These are phyloP conservation scores for Threskiornis aethiopicus DNA, from an alignment of 2,797 vertebrate species.

Conservation along the genomic window DNA sequence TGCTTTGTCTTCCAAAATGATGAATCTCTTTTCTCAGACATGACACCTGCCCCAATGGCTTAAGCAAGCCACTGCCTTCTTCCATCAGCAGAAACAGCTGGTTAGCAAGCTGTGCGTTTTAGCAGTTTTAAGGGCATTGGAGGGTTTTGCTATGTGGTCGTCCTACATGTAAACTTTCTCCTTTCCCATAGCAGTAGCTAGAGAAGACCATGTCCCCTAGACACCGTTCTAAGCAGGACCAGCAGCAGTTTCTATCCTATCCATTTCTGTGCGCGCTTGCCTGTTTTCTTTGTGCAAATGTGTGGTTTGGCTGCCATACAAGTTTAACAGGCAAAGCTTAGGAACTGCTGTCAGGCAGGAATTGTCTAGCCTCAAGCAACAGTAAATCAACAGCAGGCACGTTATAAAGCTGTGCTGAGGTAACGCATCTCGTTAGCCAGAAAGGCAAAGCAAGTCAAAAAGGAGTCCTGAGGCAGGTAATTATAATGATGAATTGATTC, in stretches of 20 bases:
- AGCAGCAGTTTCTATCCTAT: background rate
- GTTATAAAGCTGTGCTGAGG: conserved; percentile 23
- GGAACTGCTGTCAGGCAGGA: conserved; percentile 38
- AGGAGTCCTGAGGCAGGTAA: conserved; percentile 50
- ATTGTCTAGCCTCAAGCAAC: conserved; percentile 38
- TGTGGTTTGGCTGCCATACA: conserved; percentile 23
- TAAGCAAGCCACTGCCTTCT: background rate
- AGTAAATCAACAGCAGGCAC: conserved; percentile 12
- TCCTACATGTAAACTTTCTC: background rate
- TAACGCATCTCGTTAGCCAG: background rate
- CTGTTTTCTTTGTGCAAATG: background rate
- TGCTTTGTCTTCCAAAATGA: conserved; percentile 20
- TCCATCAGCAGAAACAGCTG: conserved; percentile 12
- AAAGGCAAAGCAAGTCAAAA: conserved; percentile 4
- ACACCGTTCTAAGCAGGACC: background rate
- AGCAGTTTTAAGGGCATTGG: background rate
- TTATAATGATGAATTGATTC: conserved; percentile 3
- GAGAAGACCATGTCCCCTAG: background rate
- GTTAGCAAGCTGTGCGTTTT: background rate
- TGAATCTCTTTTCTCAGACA: background rate
- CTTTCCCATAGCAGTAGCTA: background rate
- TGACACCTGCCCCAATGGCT: background rate
- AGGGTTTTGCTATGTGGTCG: background rate
- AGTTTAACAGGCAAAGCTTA: background rate
- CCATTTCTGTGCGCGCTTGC: background rate